phyloP scores from a whole-genome alignment of 2,888 invertebrate species.

The Pseudoips prasinana region DNA sequence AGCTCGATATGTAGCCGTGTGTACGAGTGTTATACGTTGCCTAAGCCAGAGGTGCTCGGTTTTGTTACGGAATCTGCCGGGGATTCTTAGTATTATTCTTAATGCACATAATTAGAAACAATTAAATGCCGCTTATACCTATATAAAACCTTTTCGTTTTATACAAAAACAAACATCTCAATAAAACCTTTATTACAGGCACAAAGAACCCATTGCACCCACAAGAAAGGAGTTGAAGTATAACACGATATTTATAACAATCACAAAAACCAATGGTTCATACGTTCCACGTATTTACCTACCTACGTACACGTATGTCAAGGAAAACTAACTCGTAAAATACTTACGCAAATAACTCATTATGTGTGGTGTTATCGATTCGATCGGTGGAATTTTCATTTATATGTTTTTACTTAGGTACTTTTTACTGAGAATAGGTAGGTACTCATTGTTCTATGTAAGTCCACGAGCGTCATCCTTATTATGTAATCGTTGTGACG shows the following conservation, averaged over 20 bases:
- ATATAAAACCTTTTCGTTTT: no score
- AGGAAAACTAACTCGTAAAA: slow-evolving; percentile 28
- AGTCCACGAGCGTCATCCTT: slow-evolving; percentile 10
- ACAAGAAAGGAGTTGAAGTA: no score
- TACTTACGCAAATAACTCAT: slow-evolving; percentile 27
- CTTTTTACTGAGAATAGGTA: slow-evolving; percentile 11
- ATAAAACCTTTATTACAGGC: no score
- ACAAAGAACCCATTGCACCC: no score
- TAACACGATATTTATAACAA: background rate
- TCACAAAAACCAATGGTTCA: slow-evolving; percentile 6
- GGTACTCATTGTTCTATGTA: slow-evolving; percentile 12
- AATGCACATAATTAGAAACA: no score
- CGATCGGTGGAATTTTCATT: slow-evolving; percentile 25
- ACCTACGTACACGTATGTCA: slow-evolving; percentile 19
- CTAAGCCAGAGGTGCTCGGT: no score
- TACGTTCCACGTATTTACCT: slow-evolving; percentile 5
- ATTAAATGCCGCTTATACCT: no score
- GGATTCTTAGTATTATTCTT: no score
- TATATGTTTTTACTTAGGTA: slow-evolving; percentile 12
- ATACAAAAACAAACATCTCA: no score
- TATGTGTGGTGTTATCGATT: slow-evolving; percentile 17
- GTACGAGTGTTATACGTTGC: no score
- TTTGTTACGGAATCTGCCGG: no score
- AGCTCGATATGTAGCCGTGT: no score
- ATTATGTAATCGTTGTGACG: slow-evolving; percentile 23